These are phyloP conservation scores for Parotocinclus haroldoi DNA, from an alignment of 2,797 vertebrate species.

Conservation along the genomic window DNA sequence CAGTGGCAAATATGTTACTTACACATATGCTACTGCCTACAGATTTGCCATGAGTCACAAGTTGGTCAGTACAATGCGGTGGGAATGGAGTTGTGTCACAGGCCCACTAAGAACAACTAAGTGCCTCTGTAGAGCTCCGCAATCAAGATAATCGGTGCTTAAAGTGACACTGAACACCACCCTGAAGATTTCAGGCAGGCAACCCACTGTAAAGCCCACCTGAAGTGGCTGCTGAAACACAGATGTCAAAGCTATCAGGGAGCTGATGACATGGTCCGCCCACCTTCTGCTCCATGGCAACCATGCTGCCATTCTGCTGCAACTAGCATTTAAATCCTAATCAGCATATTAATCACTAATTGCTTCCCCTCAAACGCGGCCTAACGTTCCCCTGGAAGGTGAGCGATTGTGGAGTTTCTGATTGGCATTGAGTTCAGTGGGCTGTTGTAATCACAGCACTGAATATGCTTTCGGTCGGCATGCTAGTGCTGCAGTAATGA, in stretches of 20 bases:
- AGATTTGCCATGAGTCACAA: slow-evolving; percentile 6
- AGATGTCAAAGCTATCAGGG: slow-evolving; percentile 46
- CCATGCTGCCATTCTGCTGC: slow-evolving; percentile 44
- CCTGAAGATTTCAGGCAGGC: slow-evolving; percentile 32
- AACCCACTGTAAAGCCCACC: slow-evolving; percentile 34
- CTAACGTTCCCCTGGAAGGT: slow-evolving; percentile 47
- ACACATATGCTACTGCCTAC: not conserved
- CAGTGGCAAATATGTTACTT: no score
- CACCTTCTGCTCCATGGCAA: slow-evolving; percentile 40
- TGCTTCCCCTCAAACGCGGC: slow-evolving; percentile 45
- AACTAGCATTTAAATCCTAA: slow-evolving; percentile 54
- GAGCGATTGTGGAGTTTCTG: slow-evolving; percentile 47
- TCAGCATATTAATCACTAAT: slow-evolving; percentile 56
- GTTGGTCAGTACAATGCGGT: slow-evolving; percentile 10
- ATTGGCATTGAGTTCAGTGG: slow-evolving; percentile 53
- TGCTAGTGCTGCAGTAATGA: slow-evolving; percentile 45
- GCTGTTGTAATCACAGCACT: slow-evolving; percentile 49
- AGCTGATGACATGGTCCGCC: slow-evolving; percentile 50
- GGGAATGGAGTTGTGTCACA: slow-evolving; percentile 4
- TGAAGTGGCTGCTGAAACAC: slow-evolving; percentile 46
- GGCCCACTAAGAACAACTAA: slow-evolving; percentile 3
- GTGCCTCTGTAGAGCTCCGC: slow-evolving; percentile 25
- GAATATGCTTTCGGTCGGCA: slow-evolving; percentile 39
- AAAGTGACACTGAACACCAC: slow-evolving; percentile 35
- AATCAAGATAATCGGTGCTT: slow-evolving; percentile 45